These are phyloP conservation scores for Hirtodrosophila trivittata DNA, from an alignment of 2,888 invertebrate genomes.

Conservation along the genomic window DNA sequence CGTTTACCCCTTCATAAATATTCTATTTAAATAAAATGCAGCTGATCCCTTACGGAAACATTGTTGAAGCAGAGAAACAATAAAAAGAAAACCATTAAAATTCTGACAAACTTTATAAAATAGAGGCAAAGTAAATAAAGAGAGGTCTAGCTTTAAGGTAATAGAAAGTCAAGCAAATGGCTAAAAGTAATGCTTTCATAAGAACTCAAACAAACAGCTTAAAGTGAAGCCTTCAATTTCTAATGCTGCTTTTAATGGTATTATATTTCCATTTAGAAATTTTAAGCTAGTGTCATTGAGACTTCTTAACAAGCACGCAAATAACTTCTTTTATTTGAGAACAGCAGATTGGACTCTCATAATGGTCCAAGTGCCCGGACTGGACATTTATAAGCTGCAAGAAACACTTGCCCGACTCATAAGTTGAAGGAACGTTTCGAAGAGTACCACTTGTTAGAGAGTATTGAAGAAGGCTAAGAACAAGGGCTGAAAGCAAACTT, in stretches of 20 bases:
- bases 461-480: constrained; percentile 7
- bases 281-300: neutral
- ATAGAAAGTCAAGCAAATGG: too few species aligned
- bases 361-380: constrained; percentile 2
- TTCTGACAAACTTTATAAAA: neutral
- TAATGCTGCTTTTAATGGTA: constrained; percentile 1
- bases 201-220: too few species aligned
- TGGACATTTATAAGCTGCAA: too few species aligned
- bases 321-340: neutral
- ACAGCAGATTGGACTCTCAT: constrained; percentile 2
- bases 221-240: too few species aligned
- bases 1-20: constrained; percentile 10
- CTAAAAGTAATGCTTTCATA: too few species aligned
- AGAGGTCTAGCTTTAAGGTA: too few species aligned
- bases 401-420: too few species aligned
- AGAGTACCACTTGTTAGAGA: too few species aligned
- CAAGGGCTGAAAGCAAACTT: constrained; percentile 30
- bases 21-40: constrained; percentile 20
- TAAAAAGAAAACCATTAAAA: neutral
- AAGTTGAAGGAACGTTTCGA: too few species aligned
- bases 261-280: neutral
- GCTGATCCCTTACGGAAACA: constrained; percentile 3
- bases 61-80: neutral
- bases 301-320: neutral
- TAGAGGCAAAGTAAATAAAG: too few species aligned